Conservation (phyloP, 1,140 invertebrate genomes). For the Neotoxoptera formosana region DNA sequence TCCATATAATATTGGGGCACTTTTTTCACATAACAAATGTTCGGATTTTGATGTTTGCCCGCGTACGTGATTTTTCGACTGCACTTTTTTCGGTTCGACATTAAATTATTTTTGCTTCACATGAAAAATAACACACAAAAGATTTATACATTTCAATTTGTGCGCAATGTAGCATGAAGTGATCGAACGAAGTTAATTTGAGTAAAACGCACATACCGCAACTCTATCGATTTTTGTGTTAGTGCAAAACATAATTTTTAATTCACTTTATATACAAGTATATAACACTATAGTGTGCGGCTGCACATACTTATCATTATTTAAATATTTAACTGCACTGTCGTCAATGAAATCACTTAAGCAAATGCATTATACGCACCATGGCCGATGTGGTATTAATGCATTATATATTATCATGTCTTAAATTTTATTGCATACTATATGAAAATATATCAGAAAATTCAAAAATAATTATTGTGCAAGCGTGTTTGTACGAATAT, state of each 20-base stretch:
- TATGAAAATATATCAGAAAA: not conserved
- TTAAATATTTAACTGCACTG: not conserved
- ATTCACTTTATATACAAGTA: not conserved
- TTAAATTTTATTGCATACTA: not conserved
- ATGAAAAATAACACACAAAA: slow-evolving; percentile 24
- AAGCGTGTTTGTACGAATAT: not conserved
- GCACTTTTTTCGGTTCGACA: not conserved
- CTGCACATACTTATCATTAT: not conserved
- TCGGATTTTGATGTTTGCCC: not conserved
- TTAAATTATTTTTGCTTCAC: slow-evolving; percentile 18
- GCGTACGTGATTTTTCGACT: not conserved
- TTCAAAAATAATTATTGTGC: not conserved
- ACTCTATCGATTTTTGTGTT: not conserved
- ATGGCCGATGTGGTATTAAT: no score
- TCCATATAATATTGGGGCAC: not conserved
- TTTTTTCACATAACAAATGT: slow-evolving; percentile 19
- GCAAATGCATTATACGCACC: not conserved
- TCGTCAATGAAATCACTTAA: not conserved
- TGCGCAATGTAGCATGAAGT: not conserved
- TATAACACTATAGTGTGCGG: not conserved
- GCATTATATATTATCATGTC: not conserved
- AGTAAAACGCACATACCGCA: slow-evolving; percentile 14
- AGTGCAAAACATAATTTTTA: not conserved
- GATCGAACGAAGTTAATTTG: not conserved
- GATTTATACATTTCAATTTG: slow-evolving; percentile 21